Base-by-base conservation (phyloP, 2,797 vertebrate species). In the Oophaga sylvatica region DNA sequence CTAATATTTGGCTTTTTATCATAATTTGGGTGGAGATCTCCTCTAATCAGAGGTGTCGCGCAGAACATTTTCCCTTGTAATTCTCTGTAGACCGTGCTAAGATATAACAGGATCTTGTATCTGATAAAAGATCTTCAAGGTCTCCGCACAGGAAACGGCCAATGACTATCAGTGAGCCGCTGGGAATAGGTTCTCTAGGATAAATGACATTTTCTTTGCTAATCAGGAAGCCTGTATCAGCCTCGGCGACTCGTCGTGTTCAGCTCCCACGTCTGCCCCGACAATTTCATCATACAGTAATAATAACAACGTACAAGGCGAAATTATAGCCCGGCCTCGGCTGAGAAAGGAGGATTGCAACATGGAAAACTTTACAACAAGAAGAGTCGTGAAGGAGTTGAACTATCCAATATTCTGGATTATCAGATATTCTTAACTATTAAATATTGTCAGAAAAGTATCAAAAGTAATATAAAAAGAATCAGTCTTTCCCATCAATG, bases 241-340 rank as follows among this genome's bases (percentile, higher is more conserved):
- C 56, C 56, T 63, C 70, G 31, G 60, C 11, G 11, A 2, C 53
- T 70, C 26, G 22, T 31, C 84, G 7, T 67, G 45, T 62, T 80
- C 35, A 56, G 31, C 56, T 63, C 65, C 56, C 60, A 15, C 57
- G 45, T 60, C 29, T 26, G 13, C 81, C 10, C 45, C 60, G 62
- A 19, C 78, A 19, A 48, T 83, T 83, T 83, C 81, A 78, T 83
- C 86, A 79, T 75, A 75, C n/a, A 68, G 73, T 76, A 83, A 87
- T 87, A 78, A 87, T 87, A 78, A 87, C 79, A 70, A 76, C 5
- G 26, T 45, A 29, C 60, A n/a, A 48, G 59, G n/a, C 48, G 19
- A 87, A 87, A 87, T 87, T 29, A 87, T 59, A 78, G 86, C 62
- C 73, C 17, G 10, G 31, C 19, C 57, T 57, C 5, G 16, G 26